Percentiles rank a stretch among this genome's conserved stretches.
Conservation (phyloP, 2,888 invertebrate species). For the Tetragnatha montana region DNA sequence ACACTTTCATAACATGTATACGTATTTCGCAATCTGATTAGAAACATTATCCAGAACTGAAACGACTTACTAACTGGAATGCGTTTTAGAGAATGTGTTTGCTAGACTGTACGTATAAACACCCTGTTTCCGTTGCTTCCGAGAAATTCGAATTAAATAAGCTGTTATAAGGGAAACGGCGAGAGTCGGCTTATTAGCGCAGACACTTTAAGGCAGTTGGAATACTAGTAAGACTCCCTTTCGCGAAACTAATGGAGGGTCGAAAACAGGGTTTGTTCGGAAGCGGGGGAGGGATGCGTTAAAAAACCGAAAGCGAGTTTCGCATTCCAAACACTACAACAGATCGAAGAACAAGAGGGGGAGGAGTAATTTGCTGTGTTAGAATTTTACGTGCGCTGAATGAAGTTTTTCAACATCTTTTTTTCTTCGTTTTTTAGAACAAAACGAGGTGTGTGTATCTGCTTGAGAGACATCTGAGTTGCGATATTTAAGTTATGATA, state of each 20-base stretch:
- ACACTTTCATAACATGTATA: no score
- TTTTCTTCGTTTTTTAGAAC: no score
- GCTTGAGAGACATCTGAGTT: no score
- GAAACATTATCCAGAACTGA: not conserved
- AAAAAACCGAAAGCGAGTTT: not conserved
- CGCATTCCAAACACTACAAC: not conserved
- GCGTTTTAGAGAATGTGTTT: not conserved
- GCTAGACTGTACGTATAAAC: not conserved
- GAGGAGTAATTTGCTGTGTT: not conserved
- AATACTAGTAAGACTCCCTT: not conserved
- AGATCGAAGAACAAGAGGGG: not conserved
- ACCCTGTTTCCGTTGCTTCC: not conserved
- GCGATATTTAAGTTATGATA: no score
- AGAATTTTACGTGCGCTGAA: not conserved
- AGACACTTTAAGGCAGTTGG: not conserved
- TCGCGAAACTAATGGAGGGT: not conserved
- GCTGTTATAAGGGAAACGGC: not conserved
- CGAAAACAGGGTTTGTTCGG: not conserved
- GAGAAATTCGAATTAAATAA: not conserved
- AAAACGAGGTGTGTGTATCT: no score
- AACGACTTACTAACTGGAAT: not conserved
- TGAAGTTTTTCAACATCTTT: not conserved
- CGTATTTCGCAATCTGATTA: not conserved
- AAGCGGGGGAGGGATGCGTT: not conserved
- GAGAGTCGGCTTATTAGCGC: not conserved